These are phyloP conservation scores for Asarcornis scutulata DNA, from an alignment of 2,113 vertebrate genomes.

Conservation along the genomic window DNA sequence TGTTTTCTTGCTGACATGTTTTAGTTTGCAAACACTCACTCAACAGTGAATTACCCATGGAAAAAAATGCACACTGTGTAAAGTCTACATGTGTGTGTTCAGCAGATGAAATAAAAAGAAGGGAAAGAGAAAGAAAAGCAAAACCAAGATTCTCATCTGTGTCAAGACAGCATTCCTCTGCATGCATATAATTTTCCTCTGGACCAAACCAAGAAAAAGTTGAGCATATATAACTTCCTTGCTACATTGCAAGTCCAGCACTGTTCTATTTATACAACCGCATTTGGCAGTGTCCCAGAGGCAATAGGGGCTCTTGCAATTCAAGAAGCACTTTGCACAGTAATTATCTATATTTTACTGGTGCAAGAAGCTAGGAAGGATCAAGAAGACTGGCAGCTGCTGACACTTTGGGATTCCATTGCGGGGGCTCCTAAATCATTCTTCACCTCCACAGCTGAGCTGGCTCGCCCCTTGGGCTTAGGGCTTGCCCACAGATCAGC, in stretches of 20 bases:
- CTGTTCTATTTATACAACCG: conserved; percentile 22
- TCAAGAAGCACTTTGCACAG: conserved; percentile 30
- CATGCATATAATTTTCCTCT: not conserved
- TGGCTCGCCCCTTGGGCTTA: not conserved
- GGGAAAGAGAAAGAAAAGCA: not conserved
- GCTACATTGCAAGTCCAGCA: not conserved
- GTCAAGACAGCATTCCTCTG: not conserved
- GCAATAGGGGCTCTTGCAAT: not conserved
- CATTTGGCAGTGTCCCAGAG: conserved; percentile 36
- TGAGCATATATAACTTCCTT: conserved; percentile 3
- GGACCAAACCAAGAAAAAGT: not conserved
- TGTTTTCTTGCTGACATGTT: not conserved
- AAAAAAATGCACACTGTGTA: not conserved
- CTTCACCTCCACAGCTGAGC: conserved; percentile 51
- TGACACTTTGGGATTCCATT: not conserved
- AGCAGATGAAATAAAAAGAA: not conserved
- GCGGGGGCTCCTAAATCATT: not conserved
- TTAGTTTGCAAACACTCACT: not conserved
- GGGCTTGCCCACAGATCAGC: not conserved
- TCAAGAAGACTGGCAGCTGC: conserved; percentile 35
- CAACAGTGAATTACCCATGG: not conserved
- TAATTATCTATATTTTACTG: conserved; percentile 32
- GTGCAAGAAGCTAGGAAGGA: not conserved
- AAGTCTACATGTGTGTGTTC: not conserved
- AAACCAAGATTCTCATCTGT: not conserved